Base-by-base conservation (phyloP, 2,113 vertebrate genomes). In the Centropus unirufus region DNA sequence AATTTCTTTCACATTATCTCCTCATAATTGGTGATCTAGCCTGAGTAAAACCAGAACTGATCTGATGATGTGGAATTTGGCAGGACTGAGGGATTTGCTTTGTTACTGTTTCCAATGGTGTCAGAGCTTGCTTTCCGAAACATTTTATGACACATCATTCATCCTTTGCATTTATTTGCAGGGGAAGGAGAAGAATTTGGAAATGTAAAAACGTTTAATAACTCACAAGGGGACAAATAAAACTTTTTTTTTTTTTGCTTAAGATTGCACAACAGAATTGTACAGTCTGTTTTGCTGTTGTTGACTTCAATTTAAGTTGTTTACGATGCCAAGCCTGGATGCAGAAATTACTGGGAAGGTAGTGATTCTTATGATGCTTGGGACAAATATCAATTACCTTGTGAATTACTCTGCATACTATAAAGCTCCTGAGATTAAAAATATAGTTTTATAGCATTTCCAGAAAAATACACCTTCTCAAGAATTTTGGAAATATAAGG, bases 1-100 rank as follows among this genome's bases (percentile, higher is more conserved):
- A 90, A 92, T 96, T 78, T 92, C 76, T 96, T 90, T 83, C 61
- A 75, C 90, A 92, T 89, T 94, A 93, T 75, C 90, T 90, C 61
- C 62, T 40, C 17, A 58, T 95, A 94, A 94, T 64, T 70, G 64
- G 93, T 83, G 80, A 88, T 86, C 88, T 49, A 82, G 16, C 58
- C 72, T 39, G 34, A 73, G 70, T 74, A 87, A 92, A 82, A 89
- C 63, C 77, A 93, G 76, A 93, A 87, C 47, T 39, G 54, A 83
- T 88, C 34, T 1, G 0, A 87, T 24, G 21, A 81, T 81, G 79
- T 74, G 61, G 47, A 90, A 90, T 90, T 64, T 66, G 75, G 36
- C 52, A 90, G 29, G 29, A 87, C 30, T 66, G 64, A 90, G 72
- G 51, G 18, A 93, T 86, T 90, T 91, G 6, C 57, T 90, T 84